phyloP scores from a whole-genome alignment of 2,113 vertebrate species.

The Egretta garzetta region DNA sequence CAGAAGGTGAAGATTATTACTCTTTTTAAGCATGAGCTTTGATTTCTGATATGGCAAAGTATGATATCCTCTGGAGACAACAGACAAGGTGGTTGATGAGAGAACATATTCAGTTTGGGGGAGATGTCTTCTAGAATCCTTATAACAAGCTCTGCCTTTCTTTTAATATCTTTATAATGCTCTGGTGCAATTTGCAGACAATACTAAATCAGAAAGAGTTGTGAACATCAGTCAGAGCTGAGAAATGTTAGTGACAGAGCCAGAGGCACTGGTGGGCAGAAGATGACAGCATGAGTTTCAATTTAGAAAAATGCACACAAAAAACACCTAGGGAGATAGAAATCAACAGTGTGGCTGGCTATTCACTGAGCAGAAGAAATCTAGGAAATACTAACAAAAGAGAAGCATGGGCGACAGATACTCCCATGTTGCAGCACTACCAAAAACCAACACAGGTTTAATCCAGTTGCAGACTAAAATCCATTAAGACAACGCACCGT shows the following conservation, averaged over 20 bases:
- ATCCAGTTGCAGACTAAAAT: neutral
- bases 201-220: conserved; percentile 16
- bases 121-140: neutral
- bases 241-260: neutral
- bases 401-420: neutral
- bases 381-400: neutral
- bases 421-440: neutral
- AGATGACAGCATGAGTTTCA: neutral
- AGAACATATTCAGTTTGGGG: neutral
- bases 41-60: neutral
- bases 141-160: neutral
- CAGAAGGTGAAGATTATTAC: neutral
- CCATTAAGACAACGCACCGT: neutral
- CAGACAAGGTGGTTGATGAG: neutral
- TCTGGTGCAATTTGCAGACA: conserved; percentile 30
- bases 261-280: conserved; percentile 26
- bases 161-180: neutral
- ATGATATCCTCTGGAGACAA: neutral
- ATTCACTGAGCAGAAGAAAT: neutral
- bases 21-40: neutral
- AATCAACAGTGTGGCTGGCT: neutral
- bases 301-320: conserved; percentile 12
- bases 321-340: neutral
- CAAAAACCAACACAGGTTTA: neutral
- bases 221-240: neutral